A percentile compares a stretch with the other conserved stretches of the same genome.
Conservation (phyloP, 2,888 invertebrate species). For the Pristionchus fissidentatus region DNA sequence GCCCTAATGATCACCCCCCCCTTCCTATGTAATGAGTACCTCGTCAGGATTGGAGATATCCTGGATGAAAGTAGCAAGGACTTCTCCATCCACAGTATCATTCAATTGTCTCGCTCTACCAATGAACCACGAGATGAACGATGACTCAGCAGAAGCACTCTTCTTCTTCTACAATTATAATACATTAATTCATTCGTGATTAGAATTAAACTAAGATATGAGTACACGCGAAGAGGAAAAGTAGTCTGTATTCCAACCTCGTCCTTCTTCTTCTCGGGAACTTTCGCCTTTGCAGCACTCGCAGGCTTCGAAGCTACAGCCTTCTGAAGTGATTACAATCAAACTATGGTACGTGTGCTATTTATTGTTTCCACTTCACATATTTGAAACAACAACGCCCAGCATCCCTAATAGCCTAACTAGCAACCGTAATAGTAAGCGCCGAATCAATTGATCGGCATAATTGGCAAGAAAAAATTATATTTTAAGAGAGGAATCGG, state of each 20-base stretch:
- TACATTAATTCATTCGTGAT: not conserved
- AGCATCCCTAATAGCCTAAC: too few relatives aligned
- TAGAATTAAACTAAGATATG: not conserved
- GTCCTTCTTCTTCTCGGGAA: slow-evolving; percentile 42
- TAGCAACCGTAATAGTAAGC: too few relatives aligned
- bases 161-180: slow-evolving; percentile 11
- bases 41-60: slow-evolving; percentile 95
- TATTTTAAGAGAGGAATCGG: too few relatives aligned
- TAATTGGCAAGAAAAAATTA: too few relatives aligned
- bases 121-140: slow-evolving; percentile 89
- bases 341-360: too few relatives aligned
- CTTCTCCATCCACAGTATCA: slow-evolving; percentile 86
- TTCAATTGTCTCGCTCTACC: slow-evolving; percentile 77
- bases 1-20: too few relatives aligned
- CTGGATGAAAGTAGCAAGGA: slow-evolving; percentile 90
- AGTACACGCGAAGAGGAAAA: not conserved
- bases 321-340: too few relatives aligned
- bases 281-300: slow-evolving; percentile 20
- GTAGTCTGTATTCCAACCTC: slow-evolving; percentile 71
- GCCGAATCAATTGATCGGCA: too few relatives aligned
- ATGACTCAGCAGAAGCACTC: slow-evolving; percentile 22
- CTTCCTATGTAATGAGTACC: too few relatives aligned
- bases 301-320: not conserved
- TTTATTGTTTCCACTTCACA: too few relatives aligned
- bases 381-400: too few relatives aligned